Conservation (phyloP, 2,888 invertebrate genomes). For the Syritta pipiens region DNA sequence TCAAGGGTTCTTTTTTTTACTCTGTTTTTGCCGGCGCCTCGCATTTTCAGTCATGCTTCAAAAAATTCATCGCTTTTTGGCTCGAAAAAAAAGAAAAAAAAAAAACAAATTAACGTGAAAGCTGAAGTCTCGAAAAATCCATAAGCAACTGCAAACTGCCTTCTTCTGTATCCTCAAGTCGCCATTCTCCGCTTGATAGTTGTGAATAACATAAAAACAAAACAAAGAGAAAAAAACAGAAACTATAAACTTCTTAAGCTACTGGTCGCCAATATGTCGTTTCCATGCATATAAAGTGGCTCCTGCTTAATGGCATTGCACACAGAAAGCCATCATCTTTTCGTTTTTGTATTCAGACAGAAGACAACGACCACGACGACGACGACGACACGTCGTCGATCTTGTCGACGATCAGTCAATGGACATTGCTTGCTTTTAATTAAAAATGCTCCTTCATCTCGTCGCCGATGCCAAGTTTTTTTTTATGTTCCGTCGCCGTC, state of each 20-base stretch:
- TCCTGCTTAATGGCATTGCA: constrained; percentile 77
- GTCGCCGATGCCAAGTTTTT: constrained; percentile 52
- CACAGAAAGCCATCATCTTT: constrained; percentile 70
- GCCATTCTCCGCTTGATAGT: no score
- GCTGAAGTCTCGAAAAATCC: no score
- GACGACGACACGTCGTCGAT: constrained; percentile 29
- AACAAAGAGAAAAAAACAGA: neutral
- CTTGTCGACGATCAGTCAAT: constrained; percentile 28
- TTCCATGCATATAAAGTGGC: constrained; percentile 55
- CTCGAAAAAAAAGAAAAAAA: no score
- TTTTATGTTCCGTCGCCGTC: constrained; percentile 31
- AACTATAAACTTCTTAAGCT: neutral
- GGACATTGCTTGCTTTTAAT: constrained; percentile 67
- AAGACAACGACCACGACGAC: constrained; percentile 19
- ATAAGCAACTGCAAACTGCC: no score
- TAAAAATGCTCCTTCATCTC: constrained; percentile 62
- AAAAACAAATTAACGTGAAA: no score
- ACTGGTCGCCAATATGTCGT: constrained; percentile 46
- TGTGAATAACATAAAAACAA: no score
- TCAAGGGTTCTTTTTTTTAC: no score
- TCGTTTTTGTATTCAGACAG: constrained; percentile 4
- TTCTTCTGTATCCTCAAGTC: no score
- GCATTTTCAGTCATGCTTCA: no score
- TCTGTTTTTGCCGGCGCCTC: no score
- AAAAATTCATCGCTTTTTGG: no score